Conservation (phyloP, 2,797 vertebrate species). For the Xiphophorus birchmanni region DNA sequence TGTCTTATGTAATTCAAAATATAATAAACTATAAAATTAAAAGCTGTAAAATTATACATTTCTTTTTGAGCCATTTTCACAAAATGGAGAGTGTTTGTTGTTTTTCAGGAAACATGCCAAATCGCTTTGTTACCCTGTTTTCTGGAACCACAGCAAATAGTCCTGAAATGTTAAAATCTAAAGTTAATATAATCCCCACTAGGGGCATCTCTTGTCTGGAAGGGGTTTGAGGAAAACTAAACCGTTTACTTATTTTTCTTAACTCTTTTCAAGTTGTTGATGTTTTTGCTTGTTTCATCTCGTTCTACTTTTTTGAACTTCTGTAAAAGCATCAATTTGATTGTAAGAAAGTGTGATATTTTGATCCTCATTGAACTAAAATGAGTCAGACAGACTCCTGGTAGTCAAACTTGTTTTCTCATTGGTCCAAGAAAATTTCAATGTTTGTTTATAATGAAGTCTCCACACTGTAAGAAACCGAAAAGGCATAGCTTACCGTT, state of each 20-base stretch:
- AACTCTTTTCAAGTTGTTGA: not conserved
- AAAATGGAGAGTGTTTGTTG: not conserved
- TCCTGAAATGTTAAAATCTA: not conserved
- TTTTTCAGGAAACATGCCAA: not conserved
- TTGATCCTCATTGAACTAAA: not conserved
- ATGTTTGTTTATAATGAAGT: not conserved
- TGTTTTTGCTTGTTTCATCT: not conserved
- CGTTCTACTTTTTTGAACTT: not conserved
- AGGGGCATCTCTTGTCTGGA: not conserved
- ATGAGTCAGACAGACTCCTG: not conserved
- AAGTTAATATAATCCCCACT: not conserved
- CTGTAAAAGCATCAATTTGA: not conserved
- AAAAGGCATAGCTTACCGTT: too few relatives aligned
- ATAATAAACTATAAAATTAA: not conserved
- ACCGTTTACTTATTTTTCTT: not conserved
- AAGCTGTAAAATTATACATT: not conserved
- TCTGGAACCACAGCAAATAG: not conserved
- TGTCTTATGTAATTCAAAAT: not conserved
- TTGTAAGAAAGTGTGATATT: not conserved
- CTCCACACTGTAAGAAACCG: too few relatives aligned
- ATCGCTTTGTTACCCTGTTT: not conserved
- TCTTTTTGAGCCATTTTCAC: not conserved
- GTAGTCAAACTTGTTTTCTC: not conserved
- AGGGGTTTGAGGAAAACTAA: not conserved
- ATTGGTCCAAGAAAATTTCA: not conserved